Base-by-base conservation (phyloP, 2,888 invertebrate species). In the Epirrita christyi region DNA sequence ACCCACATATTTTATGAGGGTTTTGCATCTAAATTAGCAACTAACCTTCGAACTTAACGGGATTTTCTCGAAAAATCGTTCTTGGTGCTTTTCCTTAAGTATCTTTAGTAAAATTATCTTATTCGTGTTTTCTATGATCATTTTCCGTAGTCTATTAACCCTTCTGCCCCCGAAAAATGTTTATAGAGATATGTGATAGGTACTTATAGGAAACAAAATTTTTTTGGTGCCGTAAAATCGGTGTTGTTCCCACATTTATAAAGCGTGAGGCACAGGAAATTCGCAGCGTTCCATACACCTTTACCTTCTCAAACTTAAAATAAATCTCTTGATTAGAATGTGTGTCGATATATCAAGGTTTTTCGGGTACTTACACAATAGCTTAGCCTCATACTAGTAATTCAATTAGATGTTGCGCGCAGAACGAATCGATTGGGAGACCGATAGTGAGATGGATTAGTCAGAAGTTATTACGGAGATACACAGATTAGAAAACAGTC, bases 331-430 rank as follows among this genome's bases (percentile, higher is more conserved):
- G 41, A 53, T 50, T 49, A 42, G 29, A 59, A 61, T 63, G 51
- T 55, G 37, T 59, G 52, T 61, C 67, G 50, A 69, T 75, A 75
- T 72, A 70, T 71, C 68, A 66, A 64, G 64, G 67, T 73, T 73
- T 76, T 73, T 78, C 70, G 72, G 67, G 53, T 61, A 65, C 75
- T 85, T 80, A 67, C 81, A 75, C 81, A 81, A 82, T 76, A 64
- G 61, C 72, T 71, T 73, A 76, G 76, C 71, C 72, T 21, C 4
- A 52, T 11, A 68, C 66, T 66, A 62, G 71, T 81, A 83, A 87
- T 85, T 83, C 78, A 84, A 86, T 87, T 81, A 81, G 75, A 79
- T 74, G 83, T 83, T 82, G 79, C 74, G 78, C 73, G 78, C 78
- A 75, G 78, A 87, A 84, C 83, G 73, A 87, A 88, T 85, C 77